Conservation (phyloP, 2,888 invertebrate genomes). For the Protodeltote pygarga region DNA sequence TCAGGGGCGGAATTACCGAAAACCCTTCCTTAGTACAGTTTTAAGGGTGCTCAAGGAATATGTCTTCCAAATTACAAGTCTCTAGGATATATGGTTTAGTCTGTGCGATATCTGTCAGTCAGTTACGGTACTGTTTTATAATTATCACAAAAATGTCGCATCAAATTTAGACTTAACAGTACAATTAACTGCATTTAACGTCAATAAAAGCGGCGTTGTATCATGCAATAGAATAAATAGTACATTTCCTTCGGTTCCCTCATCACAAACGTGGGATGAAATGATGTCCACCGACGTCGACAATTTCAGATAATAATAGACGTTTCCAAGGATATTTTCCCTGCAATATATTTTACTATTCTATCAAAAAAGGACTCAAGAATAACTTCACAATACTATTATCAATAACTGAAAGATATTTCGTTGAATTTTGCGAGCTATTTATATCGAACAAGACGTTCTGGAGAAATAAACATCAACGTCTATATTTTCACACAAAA, state of each 20-base stretch:
- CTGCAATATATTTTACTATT: background rate
- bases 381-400: background rate
- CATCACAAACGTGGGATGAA: background rate
- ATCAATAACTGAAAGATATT: background rate
- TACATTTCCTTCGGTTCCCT: constrained; percentile 5
- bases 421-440: background rate
- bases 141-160: too few relatives aligned
- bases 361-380: background rate
- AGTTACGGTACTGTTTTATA: too few relatives aligned
- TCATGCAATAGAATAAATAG: constrained; percentile 4
- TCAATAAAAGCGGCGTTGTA: constrained; percentile 3
- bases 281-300: background rate
- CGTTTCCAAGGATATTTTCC: background rate
- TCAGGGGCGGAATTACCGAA: too few relatives aligned
- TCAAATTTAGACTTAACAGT: background rate
- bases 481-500: constrained; percentile 18
- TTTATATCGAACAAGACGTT: constrained; percentile 8
- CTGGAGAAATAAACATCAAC: constrained; percentile 21
- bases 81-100: too few relatives aligned
- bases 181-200: background rate
- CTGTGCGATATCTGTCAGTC: too few relatives aligned
- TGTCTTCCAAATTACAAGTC: too few relatives aligned
- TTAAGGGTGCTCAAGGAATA: too few relatives aligned
- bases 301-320: constrained; percentile 2
- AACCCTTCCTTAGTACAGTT: too few relatives aligned